Base-by-base conservation (phyloP, 1,140 invertebrate species). In the Drosophila parabipectinata region DNA sequence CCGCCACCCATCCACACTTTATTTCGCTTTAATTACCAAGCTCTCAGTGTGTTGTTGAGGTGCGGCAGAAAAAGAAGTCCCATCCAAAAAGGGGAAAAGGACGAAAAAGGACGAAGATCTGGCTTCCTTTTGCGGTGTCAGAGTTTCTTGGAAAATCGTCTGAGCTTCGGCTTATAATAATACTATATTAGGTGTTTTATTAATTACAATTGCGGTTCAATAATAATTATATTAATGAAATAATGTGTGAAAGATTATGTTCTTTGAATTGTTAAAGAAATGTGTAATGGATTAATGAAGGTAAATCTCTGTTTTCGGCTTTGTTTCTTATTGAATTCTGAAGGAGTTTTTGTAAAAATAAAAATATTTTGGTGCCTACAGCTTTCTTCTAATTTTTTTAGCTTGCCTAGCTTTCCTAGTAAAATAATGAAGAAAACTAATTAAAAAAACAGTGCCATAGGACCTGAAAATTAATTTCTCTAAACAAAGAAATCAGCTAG, bases 11-110 rank as follows among this genome's bases (percentile, higher is more conserved):
- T 58, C 72, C 56, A 69, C 63, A 76, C 62, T 77, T 62, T 76
- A 77, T 77, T 77, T 75, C 74, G 64, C 63, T 77, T 77, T 77
- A 77, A 77, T 77, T 77, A 76, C 74, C 74, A 69, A 61, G 74
- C 39, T 61, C 63, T 75, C n/a, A 55, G 50, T 66, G 26, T 50
- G 32, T 50, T 30, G 44, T 32, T 48, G 6, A 44, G 32, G 24
- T 59, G 55, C 15, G 3, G 18, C 47, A 14, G 24, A 12, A 32
- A 44, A 48, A 34, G 54, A 44, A 48, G 39, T 37, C 24, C 21
- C 57, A 24, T 6, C 12, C 21, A 24, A 39, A 28, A 53, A 21
- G 15, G 15, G 18, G 14, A 15, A 18, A n/a, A 54, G 50, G 8
- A 50, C n/a, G 15, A 5, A 26, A 21, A 61, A 18, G 14, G 14